Evolutionary conservation across 1,140 invertebrate species (phyloP), one percentile per base, ranked within the genome.

Genomic region (Amphibalanus amphitrite): DNA sequence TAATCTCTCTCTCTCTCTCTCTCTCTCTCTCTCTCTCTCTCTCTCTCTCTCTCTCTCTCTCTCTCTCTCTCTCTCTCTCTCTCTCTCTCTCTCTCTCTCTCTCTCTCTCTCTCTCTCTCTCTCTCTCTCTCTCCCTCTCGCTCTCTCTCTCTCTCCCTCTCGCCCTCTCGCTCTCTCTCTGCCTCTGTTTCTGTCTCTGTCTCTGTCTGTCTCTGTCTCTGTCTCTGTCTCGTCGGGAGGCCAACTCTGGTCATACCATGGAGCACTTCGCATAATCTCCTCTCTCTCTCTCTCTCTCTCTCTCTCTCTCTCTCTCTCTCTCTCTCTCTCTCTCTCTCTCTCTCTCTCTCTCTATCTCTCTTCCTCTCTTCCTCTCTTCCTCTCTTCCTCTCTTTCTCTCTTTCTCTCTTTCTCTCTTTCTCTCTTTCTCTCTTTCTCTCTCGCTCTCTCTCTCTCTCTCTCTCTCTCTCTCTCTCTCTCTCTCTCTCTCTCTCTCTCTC

Each of bases 251-350:
- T n/a, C n/a, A n/a, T n/a, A n/a, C n/a, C n/a, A n/a, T n/a, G n/a
- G n/a, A n/a, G n/a, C n/a, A n/a, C n/a, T n/a, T n/a, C n/a, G n/a
- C n/a, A n/a, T n/a, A n/a, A n/a, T n/a, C n/a, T n/a, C n/a, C 29
- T 69, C 29, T 69, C 29, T 69, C 29, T 69, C 29, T 69, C 29
- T 69, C 29, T 69, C 29, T 69, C 29, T 69, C 29, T 69, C 29
- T 69, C 29, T 69, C 29, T 69, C 29, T 69, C 29, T 69, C 29
- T 69, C 29, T 17, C 29, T 69, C 29, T 69, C 29, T 69, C 29
- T 69, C 29, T 69, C 29, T 69, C 79, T 47, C 77, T 78, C 28
- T 69, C 29, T 69, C 29, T 69, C 29, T 69, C 29, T 69, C 29
- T 69, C 29, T 69, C n/a, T n/a, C n/a, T n/a, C n/a, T n/a, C n/a